phyloP scores from a whole-genome alignment of 2,797 vertebrate species.

The Champsocephalus esox region DNA sequence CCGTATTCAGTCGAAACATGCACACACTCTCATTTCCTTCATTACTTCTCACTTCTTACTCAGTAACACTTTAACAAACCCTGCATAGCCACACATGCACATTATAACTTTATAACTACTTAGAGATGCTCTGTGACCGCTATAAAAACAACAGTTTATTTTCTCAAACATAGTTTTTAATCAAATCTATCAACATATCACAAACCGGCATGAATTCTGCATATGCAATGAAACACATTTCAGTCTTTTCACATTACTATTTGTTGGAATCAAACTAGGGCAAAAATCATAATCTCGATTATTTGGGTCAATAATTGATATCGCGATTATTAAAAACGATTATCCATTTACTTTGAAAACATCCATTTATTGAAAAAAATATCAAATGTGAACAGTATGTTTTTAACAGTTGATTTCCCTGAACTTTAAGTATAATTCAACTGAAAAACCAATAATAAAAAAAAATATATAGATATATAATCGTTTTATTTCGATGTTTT shows the following conservation, averaged over 20 bases:
- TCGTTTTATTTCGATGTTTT: no score
- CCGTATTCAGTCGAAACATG: constrained; percentile 15
- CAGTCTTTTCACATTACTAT: not conserved
- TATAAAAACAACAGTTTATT: not conserved
- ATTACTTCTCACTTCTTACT: constrained; percentile 42
- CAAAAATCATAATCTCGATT: no score
- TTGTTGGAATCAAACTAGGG: not conserved
- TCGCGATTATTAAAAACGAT: no score
- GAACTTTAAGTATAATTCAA: no score
- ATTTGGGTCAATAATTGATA: no score
- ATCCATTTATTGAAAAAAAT: no score
- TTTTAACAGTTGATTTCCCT: no score
- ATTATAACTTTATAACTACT: no score
- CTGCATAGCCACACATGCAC: not conserved
- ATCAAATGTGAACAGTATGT: no score
- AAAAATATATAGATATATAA: no score
- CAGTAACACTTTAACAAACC: not conserved
- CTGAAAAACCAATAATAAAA: no score
- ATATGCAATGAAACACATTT: not conserved
- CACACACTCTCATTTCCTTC: constrained; percentile 18
- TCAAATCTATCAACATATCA: not conserved
- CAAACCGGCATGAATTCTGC: not conserved
- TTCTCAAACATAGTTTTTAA: not conserved
- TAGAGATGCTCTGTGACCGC: not conserved
- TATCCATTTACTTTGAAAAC: no score